Evolutionary conservation across 2,113 vertebrate species (phyloP), one percentile per base, ranked within the genome.

Genomic region (Dasypus novemcinctus): DNA sequence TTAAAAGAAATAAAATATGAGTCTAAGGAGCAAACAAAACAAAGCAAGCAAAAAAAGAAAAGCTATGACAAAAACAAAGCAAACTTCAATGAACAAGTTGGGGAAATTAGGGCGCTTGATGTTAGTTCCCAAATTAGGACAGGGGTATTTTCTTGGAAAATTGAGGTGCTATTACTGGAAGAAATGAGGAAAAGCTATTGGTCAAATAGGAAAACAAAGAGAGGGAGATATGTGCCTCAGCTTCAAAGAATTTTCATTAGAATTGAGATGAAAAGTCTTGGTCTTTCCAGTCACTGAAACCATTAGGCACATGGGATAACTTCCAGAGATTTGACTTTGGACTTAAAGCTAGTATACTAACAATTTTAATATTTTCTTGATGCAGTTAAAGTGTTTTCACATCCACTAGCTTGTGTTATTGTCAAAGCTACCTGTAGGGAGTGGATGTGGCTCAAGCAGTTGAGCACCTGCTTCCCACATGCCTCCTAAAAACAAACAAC

Each of bases 211-310:
- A 76, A 76, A 90, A 74, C 9, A 91, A 3, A 54, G 52, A 90
- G 10, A 81, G 29, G 74, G 0, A 93, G 72, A 43, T 13, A 72
- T 69, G 38, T 64, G 36, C 52, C n/a, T 91, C n/a, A 54, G 83
- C 87, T 82, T 92, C 38, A 21, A 84, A 88, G 72, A 57, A 54
- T 2, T 54, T 72, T 93, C 43, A 66, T 82, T 41, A 57, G 74
- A 83, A 54, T 38, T 85, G 33, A 82, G 15, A 75, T 63, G 23
- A 82, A 76, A 46, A 81, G 43, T 69, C 31, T 69, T 46, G n/a
- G 33, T 82, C 49, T 86, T 93, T 93, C 68, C 86, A 49, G n/a
- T 95, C 21, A 14, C 61, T 90, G 69, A 86, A 92, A 83, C 36
- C 27, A 93, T 31, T 61, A 84, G 59, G 41, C 38, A 78, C 29